Percentiles rank a stretch among this genome's conserved stretches.
Evolutionary conservation across 2,888 invertebrate genomes (phyloP).

Genomic region (Gnatocerus cornutus): DNA sequence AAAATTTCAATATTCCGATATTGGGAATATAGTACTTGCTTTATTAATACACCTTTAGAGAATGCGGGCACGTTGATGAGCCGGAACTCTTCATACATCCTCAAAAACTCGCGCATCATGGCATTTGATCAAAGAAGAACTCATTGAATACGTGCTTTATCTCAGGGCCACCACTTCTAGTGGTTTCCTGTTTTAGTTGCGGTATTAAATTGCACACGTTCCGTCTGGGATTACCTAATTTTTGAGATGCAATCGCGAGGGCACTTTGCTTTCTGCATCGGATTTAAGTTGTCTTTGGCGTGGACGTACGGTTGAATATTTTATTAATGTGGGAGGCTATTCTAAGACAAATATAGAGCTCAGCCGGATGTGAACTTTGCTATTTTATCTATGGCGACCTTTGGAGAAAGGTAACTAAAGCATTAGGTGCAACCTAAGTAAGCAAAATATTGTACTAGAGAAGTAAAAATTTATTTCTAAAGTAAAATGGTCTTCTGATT

Average conservation of each 20-base stretch:
- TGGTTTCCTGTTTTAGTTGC: slow-evolving; percentile 35
- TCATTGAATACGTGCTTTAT: slow-evolving; percentile 46
- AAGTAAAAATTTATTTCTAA: too few species aligned
- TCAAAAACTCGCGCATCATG: slow-evolving; percentile 20
- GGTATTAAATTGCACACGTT: slow-evolving; percentile 40
- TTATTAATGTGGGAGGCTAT: slow-evolving; percentile 23
- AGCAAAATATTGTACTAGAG: too few species aligned
- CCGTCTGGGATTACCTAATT: slow-evolving; percentile 36
- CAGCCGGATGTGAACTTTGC: slow-evolving; percentile 36
- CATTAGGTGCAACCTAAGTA: background rate
- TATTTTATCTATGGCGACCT: slow-evolving; percentile 22
- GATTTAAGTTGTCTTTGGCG: slow-evolving; percentile 21
- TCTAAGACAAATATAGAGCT: slow-evolving; percentile 34
- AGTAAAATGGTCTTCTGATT: too few species aligned
- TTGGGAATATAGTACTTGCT: slow-evolving; percentile 17
- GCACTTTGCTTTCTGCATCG: slow-evolving; percentile 12
- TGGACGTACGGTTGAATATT: slow-evolving; percentile 26
- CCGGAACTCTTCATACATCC: slow-evolving; percentile 26
- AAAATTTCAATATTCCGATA: slow-evolving; percentile 35
- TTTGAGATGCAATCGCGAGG: slow-evolving; percentile 28
- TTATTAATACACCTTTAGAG: slow-evolving; percentile 26
- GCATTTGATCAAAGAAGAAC: slow-evolving; percentile 37
- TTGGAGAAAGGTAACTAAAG: slow-evolving; percentile 27
- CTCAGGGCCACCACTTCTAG: slow-evolving; percentile 30
- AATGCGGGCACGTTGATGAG: slow-evolving; percentile 24